Evolutionary conservation across 2,888 invertebrate species (phyloP).

Genomic region (Esperia sulphurella): DNA sequence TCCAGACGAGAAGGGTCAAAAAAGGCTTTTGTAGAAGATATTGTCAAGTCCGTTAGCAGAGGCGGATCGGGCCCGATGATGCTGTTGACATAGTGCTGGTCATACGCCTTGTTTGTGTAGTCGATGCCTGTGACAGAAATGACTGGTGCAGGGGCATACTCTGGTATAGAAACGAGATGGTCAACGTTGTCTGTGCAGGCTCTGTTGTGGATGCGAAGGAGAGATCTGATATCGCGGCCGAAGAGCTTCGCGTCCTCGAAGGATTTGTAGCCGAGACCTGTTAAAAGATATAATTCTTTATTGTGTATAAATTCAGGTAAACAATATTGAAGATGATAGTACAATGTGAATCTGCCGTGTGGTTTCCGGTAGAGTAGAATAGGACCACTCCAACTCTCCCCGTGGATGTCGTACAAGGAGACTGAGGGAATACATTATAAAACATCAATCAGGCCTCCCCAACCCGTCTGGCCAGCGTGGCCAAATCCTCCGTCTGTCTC

Average conservation of each 20-base stretch:
- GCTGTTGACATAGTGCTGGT: constrained; percentile 41
- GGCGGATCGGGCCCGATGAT: constrained; percentile 54
- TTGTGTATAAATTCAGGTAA: no score
- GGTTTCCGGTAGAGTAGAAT: no score
- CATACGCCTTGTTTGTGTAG: constrained; percentile 44
- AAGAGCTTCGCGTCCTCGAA: constrained; percentile 41
- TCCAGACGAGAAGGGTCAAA: constrained; percentile 36
- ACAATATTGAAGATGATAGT: no score
- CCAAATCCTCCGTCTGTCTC: no score
- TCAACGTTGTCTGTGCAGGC: constrained; percentile 33
- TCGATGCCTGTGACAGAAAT: constrained; percentile 49
- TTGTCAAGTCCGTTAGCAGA: constrained; percentile 39
- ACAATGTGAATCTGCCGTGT: no score
- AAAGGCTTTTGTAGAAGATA: constrained; percentile 36
- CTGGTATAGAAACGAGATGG: constrained; percentile 34
- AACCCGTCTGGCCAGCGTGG: no score
- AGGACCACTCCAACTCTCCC: no score
- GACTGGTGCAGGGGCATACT: constrained; percentile 41
- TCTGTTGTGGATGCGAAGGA: constrained; percentile 43
- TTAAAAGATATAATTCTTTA: not conserved
- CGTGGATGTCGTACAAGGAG: no score
- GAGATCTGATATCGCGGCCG: constrained; percentile 48
- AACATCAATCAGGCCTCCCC: no score
- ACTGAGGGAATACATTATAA: no score
- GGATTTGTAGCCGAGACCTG: constrained; percentile 55